These are phyloP conservation scores for Zosterops japonicus DNA, from an alignment of 2,113 vertebrate species.

Conservation along the genomic window DNA sequence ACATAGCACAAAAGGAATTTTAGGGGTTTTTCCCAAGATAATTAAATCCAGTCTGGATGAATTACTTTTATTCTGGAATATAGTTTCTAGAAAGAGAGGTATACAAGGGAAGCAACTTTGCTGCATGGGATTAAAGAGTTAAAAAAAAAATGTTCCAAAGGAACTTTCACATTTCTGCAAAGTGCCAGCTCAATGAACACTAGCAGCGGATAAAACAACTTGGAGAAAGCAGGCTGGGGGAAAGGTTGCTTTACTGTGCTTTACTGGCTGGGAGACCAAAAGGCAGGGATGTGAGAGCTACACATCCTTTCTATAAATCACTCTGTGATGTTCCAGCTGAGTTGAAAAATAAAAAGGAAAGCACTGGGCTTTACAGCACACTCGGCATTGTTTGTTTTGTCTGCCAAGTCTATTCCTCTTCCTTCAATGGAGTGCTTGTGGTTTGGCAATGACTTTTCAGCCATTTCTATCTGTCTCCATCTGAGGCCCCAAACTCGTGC, in stretches of 20 bases:
- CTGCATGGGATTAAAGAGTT: neutral
- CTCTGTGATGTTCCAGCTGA: neutral
- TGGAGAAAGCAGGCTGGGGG: neutral
- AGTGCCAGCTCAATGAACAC: neutral
- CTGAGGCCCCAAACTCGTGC: neutral
- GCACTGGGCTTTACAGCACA: neutral
- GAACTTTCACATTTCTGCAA: neutral
- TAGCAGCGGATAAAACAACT: constrained; percentile 12
- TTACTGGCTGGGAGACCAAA: neutral
- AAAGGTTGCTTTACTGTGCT: neutral
- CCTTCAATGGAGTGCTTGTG: neutral
- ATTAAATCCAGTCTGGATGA: neutral
- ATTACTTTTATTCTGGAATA: neutral
- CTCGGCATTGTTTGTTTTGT: constrained; percentile 2
- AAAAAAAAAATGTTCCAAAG: neutral
- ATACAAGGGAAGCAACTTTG: neutral
- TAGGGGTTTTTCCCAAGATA: neutral
- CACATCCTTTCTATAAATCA: constrained; percentile 4
- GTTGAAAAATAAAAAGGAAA: constrained; percentile 18
- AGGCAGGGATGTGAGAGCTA: neutral
- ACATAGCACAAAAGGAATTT: neutral
- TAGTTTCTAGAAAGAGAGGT: neutral
- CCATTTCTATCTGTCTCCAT: neutral
- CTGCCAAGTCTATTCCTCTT: constrained; percentile 1
- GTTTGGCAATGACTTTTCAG: neutral